These are phyloP conservation scores for Acromyrmex echinatior DNA, from an alignment of 1,140 invertebrate genomes.

Conservation along the genomic window DNA sequence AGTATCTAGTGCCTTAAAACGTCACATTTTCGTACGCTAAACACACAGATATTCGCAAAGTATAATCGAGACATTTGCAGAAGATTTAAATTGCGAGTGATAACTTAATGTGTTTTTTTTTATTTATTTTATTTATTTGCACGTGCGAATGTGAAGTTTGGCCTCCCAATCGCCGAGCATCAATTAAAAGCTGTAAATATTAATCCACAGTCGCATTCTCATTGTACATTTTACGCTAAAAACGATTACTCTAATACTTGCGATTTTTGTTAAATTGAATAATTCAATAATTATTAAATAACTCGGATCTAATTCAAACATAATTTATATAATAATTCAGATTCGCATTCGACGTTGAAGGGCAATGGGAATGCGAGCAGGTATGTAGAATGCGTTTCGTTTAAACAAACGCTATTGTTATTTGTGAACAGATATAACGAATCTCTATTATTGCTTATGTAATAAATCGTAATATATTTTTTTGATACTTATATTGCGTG, in stretches of 20 bases:
- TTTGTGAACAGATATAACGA: slow-evolving; percentile 18
- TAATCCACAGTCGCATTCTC: neutral
- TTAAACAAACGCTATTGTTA: slow-evolving; percentile 9
- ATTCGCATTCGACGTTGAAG: neutral
- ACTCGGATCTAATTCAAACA: too few relatives aligned
- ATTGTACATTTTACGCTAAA: neutral
- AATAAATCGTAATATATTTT: slow-evolving; percentile 30
- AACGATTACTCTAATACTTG: neutral
- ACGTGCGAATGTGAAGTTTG: neutral
- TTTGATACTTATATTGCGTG: slow-evolving; percentile 22
- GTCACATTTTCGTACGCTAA: neutral
- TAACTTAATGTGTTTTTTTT: slow-evolving; percentile 32
- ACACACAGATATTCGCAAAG: neutral
- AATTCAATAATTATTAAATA: neutral
- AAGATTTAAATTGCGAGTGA: slow-evolving; percentile 1
- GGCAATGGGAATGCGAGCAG: neutral
- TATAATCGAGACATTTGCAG: slow-evolving; percentile 7
- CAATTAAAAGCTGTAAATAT: slow-evolving; percentile 29
- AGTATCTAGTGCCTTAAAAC: slow-evolving; percentile 72
- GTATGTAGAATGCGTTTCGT: neutral
- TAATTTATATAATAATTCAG: too few relatives aligned
- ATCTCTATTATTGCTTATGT: slow-evolving; percentile 26
- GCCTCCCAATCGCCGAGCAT: neutral
- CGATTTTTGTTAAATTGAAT: neutral
- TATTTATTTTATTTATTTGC: slow-evolving; percentile 57